A percentile compares a stretch with the other conserved stretches of the same genome.
These are phyloP conservation scores for Thamnophis elegans DNA, from an alignment of 2,797 vertebrate species.

Conservation along the genomic window DNA sequence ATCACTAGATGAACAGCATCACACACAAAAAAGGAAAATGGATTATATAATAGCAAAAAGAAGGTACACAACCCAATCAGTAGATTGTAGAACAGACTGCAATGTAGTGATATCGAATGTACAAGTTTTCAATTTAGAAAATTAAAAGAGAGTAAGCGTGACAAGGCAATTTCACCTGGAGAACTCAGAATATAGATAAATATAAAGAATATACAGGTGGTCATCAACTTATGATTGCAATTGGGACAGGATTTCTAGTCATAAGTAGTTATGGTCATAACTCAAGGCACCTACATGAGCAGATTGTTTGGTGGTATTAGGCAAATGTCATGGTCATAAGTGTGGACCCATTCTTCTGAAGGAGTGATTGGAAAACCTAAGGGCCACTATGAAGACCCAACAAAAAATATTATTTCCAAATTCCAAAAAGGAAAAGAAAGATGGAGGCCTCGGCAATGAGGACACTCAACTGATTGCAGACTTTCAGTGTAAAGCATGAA, in stretches of 20 bases:
- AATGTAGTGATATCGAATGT: background rate
- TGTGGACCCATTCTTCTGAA: background rate
- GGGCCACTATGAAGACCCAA: background rate
- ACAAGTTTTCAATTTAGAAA: background rate
- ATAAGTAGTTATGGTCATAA: background rate
- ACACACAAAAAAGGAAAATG: background rate
- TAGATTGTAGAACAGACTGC: background rate
- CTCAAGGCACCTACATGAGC: background rate
- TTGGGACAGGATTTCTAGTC: background rate
- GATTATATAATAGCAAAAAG: background rate
- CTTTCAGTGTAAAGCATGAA: background rate
- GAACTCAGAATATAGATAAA: background rate
- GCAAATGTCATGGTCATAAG: background rate
- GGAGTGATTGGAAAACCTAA: background rate
- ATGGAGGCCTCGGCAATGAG: background rate
- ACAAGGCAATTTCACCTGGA: background rate
- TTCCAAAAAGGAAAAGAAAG: background rate
- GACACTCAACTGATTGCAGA: background rate
- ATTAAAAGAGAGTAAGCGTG: background rate
- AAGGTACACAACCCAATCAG: background rate
- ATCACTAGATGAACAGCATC: background rate
- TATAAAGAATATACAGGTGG: background rate
- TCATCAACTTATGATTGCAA: background rate
- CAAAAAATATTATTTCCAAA: background rate
- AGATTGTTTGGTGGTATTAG: no score